phyloP scores from a whole-genome alignment of 2,888 invertebrate genomes.

The Drosophila sordidapex region DNA sequence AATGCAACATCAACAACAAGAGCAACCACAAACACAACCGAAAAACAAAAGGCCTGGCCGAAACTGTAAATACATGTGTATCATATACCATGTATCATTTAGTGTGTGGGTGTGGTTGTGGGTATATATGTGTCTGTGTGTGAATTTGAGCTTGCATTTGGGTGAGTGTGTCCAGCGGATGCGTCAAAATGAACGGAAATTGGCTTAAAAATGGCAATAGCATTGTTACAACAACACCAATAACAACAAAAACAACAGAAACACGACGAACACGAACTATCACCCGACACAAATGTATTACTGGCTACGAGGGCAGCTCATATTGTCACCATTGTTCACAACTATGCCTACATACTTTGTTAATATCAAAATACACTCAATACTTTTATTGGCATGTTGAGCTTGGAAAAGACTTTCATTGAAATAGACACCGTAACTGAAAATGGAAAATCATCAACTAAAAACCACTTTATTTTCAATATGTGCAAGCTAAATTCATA shows the following conservation, averaged over 20 bases:
- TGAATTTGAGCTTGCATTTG: background rate
- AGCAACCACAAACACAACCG: constrained; percentile 49
- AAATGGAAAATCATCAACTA: background rate
- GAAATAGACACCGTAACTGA: background rate
- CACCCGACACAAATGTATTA: constrained; percentile 35
- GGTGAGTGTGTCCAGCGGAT: constrained; percentile 58
- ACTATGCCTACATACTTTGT: background rate
- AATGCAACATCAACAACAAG: constrained; percentile 13
- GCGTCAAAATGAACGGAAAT: constrained; percentile 80
- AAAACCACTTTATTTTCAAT: background rate
- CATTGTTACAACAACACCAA: constrained; percentile 34
- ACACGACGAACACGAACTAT: constrained; percentile 52
- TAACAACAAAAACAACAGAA: constrained; percentile 43
- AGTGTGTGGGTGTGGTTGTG: constrained; percentile 6
- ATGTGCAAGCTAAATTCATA: background rate
- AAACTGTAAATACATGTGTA: constrained; percentile 42
- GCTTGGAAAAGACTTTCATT: background rate
- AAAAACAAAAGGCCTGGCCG: constrained; percentile 52
- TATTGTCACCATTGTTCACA: background rate
- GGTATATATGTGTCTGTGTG: background rate
- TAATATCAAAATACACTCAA: background rate
- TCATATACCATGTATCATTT: constrained; percentile 2
- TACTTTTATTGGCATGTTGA: background rate
- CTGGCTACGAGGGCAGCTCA: constrained; percentile 34
- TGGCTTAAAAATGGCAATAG: constrained; percentile 80